phyloP scores from a whole-genome alignment of 2,888 invertebrate genomes.

The Diogma glabrata region DNA sequence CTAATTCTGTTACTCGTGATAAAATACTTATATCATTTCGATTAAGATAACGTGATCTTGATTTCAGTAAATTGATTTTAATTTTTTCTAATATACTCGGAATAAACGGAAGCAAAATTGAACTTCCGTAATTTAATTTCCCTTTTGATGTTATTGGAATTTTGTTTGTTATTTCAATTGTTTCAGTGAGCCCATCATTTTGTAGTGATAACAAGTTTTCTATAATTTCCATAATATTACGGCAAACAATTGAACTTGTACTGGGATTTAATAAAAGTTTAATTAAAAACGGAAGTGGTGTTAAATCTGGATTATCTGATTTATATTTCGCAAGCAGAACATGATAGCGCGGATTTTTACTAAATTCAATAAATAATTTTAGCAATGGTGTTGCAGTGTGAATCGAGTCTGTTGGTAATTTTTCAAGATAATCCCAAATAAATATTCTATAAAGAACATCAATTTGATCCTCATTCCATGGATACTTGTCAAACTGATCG shows the following conservation, averaged over 20 bases:
- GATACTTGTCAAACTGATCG: conserved; percentile 62
- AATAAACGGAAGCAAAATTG: conserved; percentile 62
- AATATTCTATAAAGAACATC: conserved; percentile 63
- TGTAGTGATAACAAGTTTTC: conserved; percentile 59
- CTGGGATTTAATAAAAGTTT: conserved; percentile 58
- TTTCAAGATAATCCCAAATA: conserved; percentile 68
- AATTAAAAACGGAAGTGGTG: conserved; percentile 55
- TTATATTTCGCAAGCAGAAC: conserved; percentile 50
- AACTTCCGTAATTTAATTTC: conserved; percentile 40
- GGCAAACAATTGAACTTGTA: conserved; percentile 50
- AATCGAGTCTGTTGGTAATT: conserved; percentile 67
- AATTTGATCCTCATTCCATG: conserved; percentile 58
- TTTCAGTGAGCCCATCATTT: conserved; percentile 43
- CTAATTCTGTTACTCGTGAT: conserved; percentile 63
- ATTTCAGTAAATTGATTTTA: conserved; percentile 43
- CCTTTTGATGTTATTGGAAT: conserved; percentile 32
- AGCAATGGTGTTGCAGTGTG: conserved; percentile 72
- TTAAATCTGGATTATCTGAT: conserved; percentile 37
- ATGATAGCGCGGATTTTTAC: conserved; percentile 67
- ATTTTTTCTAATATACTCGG: conserved; percentile 56
- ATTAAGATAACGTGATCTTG: neutral
- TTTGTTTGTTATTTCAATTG: conserved; percentile 23
- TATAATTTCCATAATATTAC: conserved; percentile 58
- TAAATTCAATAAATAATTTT: conserved; percentile 70
- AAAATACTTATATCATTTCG: conserved; percentile 53